Evolutionary conservation across 1,140 invertebrate species (phyloP), one percentile per base, ranked within the genome.

Genomic region (Drosophila asahinai): DNA sequence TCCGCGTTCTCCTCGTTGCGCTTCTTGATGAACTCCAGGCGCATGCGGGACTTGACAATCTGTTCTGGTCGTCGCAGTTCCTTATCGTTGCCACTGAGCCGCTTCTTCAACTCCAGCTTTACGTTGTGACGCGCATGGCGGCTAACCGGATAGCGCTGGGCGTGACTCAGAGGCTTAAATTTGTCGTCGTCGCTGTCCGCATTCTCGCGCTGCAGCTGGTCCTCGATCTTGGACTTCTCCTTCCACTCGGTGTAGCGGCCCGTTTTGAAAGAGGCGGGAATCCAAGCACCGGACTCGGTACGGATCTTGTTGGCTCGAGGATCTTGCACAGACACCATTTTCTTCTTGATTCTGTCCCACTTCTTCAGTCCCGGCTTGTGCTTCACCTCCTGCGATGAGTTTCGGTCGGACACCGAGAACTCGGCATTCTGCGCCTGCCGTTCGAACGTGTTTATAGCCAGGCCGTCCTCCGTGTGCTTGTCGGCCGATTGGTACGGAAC

Each of bases 271-370:
- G 97, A 97, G 1, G 98, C 98, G 3, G 98, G 96, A 81, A 99
- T 98, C 96, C 97, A 97, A 1, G 95, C 95, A 11, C 99, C 99
- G 61, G 97, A 98, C 93, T 99, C 99, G 4, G 98, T 99, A 75
- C 96, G 96, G 76, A 99, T 99, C 94, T 97, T 98, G 52, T 96
- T 96, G 19, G 94, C 93, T 72, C 95, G 95, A 2, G 93, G 90
- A 90, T 96, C 94, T 93, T 96, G 95, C 9, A 95, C 93, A 15
- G 95, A 94, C n/a, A 99, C 95, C 95, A 98, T 98, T 93, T 97
- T 98, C 94, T 98, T 99, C 93, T 96, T 96, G 92, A 98, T 98
- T 14, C 97, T 95, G 94, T 99, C 98, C 98, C 97, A 98, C 91
- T 95, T 96, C 81, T 96, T 94, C 22, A 95, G 92, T 40, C 95